Percentiles rank a stretch among this genome's conserved stretches.
phyloP scores from a whole-genome alignment of 2,797 vertebrate species.

The Danionella dracula region DNA sequence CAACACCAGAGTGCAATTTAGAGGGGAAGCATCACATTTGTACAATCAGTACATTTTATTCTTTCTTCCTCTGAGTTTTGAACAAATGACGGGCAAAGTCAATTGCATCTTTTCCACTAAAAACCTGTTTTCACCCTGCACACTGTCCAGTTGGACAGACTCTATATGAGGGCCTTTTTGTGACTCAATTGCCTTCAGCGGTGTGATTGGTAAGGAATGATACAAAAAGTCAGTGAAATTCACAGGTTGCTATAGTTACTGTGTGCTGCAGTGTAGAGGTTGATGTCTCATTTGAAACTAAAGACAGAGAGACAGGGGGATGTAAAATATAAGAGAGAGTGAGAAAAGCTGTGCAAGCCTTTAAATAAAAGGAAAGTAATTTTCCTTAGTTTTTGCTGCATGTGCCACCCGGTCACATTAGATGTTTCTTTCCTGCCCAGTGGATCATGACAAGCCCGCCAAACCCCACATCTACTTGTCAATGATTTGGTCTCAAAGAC shows the following conservation, averaged over 20 bases:
- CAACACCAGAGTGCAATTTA: neutral
- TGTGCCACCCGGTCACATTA: neutral
- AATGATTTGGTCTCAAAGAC: too few species aligned
- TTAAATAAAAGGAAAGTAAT: slow-evolving; percentile 7
- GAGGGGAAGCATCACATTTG: neutral
- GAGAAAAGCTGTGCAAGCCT: neutral
- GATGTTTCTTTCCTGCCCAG: neutral
- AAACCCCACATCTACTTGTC: too few species aligned
- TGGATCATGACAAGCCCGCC: neutral
- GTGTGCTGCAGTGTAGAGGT: slow-evolving; percentile 41
- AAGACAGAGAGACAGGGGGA: slow-evolving; percentile 15
- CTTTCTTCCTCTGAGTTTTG: neutral
- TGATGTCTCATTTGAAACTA: slow-evolving; percentile 31
- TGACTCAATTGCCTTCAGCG: slow-evolving; percentile 33
- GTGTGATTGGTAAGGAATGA: slow-evolving; percentile 43
- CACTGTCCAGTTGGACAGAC: slow-evolving; percentile 30
- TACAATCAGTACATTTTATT: neutral
- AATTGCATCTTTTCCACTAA: neutral
- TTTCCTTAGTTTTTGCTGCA: neutral
- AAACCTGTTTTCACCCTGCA: neutral
- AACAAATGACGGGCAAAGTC: neutral
- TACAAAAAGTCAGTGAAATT: slow-evolving; percentile 46
- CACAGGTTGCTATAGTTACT: slow-evolving; percentile 64
- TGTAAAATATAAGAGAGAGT: neutral
- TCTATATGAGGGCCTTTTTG: slow-evolving; percentile 40